phyloP scores from a whole-genome alignment of 92 coral and sea anemone genomes.

The Hydrozoanthus gracilis region DNA sequence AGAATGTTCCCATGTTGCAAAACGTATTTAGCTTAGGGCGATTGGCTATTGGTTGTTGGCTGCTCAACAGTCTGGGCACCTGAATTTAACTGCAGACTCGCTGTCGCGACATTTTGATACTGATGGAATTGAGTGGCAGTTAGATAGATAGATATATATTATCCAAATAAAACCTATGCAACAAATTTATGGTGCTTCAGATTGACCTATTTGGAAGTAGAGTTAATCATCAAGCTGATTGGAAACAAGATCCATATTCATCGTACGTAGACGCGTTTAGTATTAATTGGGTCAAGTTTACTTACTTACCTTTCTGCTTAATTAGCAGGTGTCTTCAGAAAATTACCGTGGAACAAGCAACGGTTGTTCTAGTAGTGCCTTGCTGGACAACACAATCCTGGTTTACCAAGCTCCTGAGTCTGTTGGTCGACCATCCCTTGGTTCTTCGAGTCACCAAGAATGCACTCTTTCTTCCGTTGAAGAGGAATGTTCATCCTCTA shows the following conservation, averaged over 20 bases:
- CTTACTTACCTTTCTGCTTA: slow-evolving; percentile 54
- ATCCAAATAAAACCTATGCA: too few relatives aligned
- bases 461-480: slow-evolving; percentile 44
- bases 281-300: slow-evolving; percentile 42
- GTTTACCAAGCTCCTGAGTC: slow-evolving; percentile 49
- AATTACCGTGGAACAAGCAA: slow-evolving; percentile 44
- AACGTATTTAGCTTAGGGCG: too few relatives aligned
- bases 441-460: slow-evolving; percentile 22
- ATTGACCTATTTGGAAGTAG: too few relatives aligned
- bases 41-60: too few relatives aligned
- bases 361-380: slow-evolving; percentile 46
- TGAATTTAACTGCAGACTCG: too few relatives aligned
- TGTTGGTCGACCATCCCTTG: slow-evolving; percentile 41
- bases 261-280: slow-evolving; percentile 49
- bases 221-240: slow-evolving; percentile 39
- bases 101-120: too few relatives aligned
- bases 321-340: slow-evolving; percentile 55
- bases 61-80: too few relatives aligned
- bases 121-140: too few relatives aligned
- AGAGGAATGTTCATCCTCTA: slow-evolving; percentile 51
- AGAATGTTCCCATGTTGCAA: too few relatives aligned
- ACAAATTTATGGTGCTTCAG: too few relatives aligned
- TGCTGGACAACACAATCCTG: slow-evolving; percentile 54
- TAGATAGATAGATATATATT: too few relatives aligned
- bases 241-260: slow-evolving; percentile 50